Conservation (phyloP, 2,797 vertebrate species). For the Rhabdophis nuchalis region DNA sequence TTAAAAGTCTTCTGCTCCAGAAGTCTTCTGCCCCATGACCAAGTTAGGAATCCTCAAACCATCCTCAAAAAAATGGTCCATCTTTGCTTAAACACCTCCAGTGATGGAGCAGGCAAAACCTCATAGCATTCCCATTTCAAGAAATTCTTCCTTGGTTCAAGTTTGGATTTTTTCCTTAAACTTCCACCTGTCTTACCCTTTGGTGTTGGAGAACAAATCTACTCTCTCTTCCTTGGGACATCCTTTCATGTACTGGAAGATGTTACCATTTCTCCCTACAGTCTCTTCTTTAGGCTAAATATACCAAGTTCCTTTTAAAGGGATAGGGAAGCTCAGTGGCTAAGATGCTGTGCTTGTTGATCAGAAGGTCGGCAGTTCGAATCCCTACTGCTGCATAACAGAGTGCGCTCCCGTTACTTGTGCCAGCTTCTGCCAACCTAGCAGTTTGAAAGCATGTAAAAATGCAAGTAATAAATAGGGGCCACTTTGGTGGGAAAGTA, state of each 20-base stretch:
- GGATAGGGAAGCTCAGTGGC: too few relatives aligned
- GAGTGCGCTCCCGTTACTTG: too few relatives aligned
- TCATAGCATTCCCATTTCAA: neutral
- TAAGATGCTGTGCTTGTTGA: too few relatives aligned
- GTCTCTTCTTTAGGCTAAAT: neutral
- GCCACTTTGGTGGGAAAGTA: too few relatives aligned
- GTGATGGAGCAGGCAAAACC: neutral
- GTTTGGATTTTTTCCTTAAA: neutral
- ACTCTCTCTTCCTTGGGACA: neutral
- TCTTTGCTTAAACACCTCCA: neutral
- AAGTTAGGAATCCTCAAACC: neutral
- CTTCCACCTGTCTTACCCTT: neutral
- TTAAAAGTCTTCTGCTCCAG: neutral
- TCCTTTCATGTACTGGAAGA: neutral
- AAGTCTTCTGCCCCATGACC: too few relatives aligned
- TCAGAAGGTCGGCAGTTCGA: too few relatives aligned
- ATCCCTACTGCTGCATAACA: too few relatives aligned
- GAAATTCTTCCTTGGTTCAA: neutral
- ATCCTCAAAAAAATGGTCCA: neutral
- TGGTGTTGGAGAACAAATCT: neutral
- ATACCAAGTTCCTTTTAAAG: neutral
- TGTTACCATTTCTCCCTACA: neutral
- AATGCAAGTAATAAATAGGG: too few relatives aligned
- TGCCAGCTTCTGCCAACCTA: too few relatives aligned
- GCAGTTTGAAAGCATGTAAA: too few relatives aligned